Evolutionary conservation across 2,113 vertebrate genomes (phyloP).

Genomic region (Strix aluco): DNA sequence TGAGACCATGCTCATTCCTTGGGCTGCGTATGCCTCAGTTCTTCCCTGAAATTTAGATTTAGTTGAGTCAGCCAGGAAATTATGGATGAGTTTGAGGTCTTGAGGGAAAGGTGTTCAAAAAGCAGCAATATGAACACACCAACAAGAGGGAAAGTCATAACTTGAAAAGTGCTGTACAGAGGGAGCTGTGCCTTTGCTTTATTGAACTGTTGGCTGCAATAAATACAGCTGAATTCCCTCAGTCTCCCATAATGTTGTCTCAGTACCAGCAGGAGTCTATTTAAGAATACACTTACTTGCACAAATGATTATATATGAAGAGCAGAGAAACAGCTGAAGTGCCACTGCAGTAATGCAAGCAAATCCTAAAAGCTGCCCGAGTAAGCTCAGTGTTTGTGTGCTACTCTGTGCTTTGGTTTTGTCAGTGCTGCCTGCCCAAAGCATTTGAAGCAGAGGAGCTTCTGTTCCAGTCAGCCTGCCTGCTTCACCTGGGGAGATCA

Average conservation of each 20-base stretch:
- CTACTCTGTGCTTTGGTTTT: neutral
- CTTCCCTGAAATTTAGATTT: neutral
- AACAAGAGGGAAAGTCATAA: neutral
- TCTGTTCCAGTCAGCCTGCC: neutral
- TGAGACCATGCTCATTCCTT: neutral
- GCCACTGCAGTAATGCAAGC: neutral
- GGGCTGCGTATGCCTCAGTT: neutral
- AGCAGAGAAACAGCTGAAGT: constrained; percentile 6
- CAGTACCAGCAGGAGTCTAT: constrained; percentile 44
- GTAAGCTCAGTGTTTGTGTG: neutral
- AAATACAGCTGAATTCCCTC: constrained; percentile 39
- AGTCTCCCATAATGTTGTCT: constrained; percentile 14
- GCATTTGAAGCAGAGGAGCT: neutral
- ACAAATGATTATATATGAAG: constrained; percentile 21
- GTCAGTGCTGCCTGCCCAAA: neutral
- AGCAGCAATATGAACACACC: neutral
- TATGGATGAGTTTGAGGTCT: neutral
- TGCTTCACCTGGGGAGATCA: neutral
- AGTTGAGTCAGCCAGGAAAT: constrained; percentile 25
- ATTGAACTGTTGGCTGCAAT: constrained; percentile 47
- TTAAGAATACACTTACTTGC: constrained; percentile 23
- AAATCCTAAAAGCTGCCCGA: neutral
- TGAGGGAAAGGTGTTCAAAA: neutral
- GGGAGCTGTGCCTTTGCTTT: constrained; percentile 21
- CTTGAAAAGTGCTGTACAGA: neutral